Conservation (phyloP, 1,140 invertebrate species). For the Penaeus japonicus region DNA sequence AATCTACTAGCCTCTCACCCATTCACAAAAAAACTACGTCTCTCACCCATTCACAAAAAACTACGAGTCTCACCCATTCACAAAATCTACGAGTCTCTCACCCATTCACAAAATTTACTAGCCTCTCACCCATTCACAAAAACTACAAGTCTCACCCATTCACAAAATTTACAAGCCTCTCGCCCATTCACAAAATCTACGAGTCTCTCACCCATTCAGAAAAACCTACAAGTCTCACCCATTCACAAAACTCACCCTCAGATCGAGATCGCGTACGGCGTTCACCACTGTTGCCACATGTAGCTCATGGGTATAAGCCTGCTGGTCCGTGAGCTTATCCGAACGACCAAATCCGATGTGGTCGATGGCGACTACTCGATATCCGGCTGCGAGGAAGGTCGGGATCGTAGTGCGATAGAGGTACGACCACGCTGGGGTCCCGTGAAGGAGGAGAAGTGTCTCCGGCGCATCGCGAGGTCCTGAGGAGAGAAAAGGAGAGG, state of each 20-base stretch:
- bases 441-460: slow-evolving; percentile 33
- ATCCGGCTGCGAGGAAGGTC: slow-evolving; percentile 19
- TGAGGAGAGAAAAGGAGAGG: not conserved
- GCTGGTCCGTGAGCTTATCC: slow-evolving; percentile 35
- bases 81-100: too few species aligned
- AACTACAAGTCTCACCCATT: too few species aligned
- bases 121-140: too few species aligned
- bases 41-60: too few species aligned
- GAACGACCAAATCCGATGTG: slow-evolving; percentile 41
- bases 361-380: slow-evolving; percentile 31
- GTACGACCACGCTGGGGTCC: slow-evolving; percentile 42
- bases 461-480: slow-evolving; percentile 18
- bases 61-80: too few species aligned
- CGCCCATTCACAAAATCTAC: not conserved
- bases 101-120: too few species aligned
- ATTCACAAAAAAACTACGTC: too few species aligned
- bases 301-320: slow-evolving; percentile 14
- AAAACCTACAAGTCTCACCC: not conserved
- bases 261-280: slow-evolving; percentile 9
- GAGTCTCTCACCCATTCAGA: not conserved
- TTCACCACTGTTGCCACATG: slow-evolving; percentile 16
- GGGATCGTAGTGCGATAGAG: slow-evolving; percentile 33
- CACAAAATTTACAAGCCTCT: not conserved
- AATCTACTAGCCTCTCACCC: too few species aligned
- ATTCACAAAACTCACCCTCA: slow-evolving; percentile 7